Percentiles rank a stretch among this genome's conserved stretches.
These are phyloP conservation scores for Helleia helle DNA, from an alignment of 2,888 invertebrate genomes.

Conservation along the genomic window DNA sequence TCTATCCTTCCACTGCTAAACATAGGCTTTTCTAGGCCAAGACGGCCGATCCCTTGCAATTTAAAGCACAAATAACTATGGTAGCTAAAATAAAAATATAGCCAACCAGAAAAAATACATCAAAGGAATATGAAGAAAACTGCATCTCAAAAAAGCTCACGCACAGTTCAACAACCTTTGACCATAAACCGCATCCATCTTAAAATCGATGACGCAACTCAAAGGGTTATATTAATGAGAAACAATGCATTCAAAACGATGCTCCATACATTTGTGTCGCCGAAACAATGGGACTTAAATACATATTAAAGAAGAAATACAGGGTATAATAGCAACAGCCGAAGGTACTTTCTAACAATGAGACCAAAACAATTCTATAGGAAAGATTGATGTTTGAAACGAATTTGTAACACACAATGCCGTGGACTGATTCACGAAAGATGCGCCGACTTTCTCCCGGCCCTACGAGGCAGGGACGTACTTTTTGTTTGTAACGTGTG, in stretches of 20 bases:
- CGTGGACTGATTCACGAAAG: slow-evolving; percentile 47
- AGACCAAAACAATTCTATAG: slow-evolving; percentile 35
- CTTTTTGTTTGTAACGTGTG: slow-evolving; percentile 24
- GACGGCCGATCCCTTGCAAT: no score
- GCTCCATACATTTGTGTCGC: slow-evolving; percentile 4
- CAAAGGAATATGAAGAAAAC: no score
- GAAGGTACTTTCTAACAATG: slow-evolving; percentile 38
- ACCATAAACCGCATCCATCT: no score
- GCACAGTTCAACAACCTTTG: no score
- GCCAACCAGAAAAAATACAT: no score
- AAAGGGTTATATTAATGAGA: slow-evolving; percentile 1
- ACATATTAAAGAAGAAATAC: slow-evolving; percentile 18
- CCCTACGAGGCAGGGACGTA: slow-evolving; percentile 43
- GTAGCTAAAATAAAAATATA: no score
- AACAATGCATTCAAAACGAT: background rate
- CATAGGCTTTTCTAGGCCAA: no score
- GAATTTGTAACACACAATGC: slow-evolving; percentile 54
- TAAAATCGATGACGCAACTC: no score
- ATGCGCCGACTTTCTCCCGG: slow-evolving; percentile 58
- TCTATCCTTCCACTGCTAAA: no score
- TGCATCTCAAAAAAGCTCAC: no score
- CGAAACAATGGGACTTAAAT: slow-evolving; percentile 16
- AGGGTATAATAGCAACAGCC: slow-evolving; percentile 19
- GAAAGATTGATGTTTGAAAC: slow-evolving; percentile 48
- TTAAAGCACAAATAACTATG: no score